Evolutionary conservation across 2,113 vertebrate genomes (phyloP).

Genomic region (Halichoerus grypus): DNA sequence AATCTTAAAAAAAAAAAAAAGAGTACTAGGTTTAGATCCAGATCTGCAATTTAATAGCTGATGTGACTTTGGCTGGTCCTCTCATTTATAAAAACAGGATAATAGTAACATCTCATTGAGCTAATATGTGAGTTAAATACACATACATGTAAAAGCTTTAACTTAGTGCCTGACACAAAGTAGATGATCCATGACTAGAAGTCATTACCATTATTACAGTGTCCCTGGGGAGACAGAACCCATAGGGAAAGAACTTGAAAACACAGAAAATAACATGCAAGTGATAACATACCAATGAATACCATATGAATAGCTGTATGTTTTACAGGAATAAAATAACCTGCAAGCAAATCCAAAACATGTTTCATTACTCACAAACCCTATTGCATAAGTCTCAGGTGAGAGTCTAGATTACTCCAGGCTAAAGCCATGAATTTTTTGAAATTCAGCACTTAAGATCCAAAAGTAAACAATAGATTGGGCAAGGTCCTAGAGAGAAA

Average conservation of each 20-base stretch:
- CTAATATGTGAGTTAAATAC: background rate
- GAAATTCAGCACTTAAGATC: constrained; percentile 45
- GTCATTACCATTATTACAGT: constrained; percentile 19
- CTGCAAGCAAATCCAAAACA: background rate
- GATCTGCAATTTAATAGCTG: background rate
- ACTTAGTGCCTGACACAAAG: background rate
- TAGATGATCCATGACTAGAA: background rate
- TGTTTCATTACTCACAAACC: background rate
- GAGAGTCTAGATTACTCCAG: constrained; percentile 21
- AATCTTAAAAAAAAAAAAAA: background rate
- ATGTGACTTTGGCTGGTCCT: background rate
- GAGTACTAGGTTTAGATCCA: background rate
- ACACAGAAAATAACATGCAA: background rate
- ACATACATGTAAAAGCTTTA: constrained; percentile 40
- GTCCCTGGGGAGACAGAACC: background rate
- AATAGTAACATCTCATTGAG: constrained; percentile 6
- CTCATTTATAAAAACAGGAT: background rate
- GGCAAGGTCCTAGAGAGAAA: constrained; percentile 32
- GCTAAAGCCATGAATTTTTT: constrained; percentile 51
- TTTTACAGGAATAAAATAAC: constrained; percentile 29
- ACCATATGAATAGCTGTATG: background rate
- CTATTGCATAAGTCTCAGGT: constrained; percentile 20
- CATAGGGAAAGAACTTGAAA: background rate
- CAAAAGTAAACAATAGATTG: constrained; percentile 64
- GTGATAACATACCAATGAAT: background rate